These are phyloP conservation scores for Mungos mungo DNA, from an alignment of 2,113 vertebrate species.

Conservation along the genomic window DNA sequence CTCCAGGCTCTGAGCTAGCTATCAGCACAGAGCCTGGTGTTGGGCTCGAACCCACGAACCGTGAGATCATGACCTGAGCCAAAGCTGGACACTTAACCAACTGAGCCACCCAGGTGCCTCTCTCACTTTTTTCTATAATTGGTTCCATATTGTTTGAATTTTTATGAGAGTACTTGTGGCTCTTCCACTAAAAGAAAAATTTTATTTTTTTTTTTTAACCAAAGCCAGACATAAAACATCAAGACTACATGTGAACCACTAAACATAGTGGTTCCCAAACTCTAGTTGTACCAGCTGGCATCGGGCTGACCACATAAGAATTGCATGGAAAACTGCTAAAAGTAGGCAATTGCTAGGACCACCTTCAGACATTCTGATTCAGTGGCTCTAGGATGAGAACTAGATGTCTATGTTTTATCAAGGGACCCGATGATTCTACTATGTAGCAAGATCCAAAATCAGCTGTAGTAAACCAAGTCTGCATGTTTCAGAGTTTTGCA, in stretches of 20 bases:
- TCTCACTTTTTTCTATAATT: not conserved
- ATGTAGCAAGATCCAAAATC: not conserved
- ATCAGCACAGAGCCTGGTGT: no score
- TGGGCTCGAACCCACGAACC: no score
- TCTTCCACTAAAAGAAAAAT: not conserved
- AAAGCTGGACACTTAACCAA: no score
- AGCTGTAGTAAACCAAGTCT: not conserved
- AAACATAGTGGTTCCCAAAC: not conserved
- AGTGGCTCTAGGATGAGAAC: not conserved
- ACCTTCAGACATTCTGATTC: not conserved
- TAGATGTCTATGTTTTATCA: not conserved
- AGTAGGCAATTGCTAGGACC: not conserved
- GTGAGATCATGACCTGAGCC: no score
- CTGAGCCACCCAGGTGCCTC: no score
- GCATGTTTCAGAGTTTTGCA: not conserved
- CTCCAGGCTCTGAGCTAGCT: no score
- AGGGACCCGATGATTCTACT: not conserved
- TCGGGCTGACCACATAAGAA: not conserved
- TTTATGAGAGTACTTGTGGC: not conserved
- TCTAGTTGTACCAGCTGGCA: not conserved
- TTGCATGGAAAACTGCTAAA: not conserved
- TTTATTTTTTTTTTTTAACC: not conserved
- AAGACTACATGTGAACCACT: not conserved
- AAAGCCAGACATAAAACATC: not conserved
- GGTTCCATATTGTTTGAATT: not conserved